These are phyloP conservation scores for Chiloscyllium punctatum DNA, from an alignment of 2,797 vertebrate genomes.

Conservation along the genomic window DNA sequence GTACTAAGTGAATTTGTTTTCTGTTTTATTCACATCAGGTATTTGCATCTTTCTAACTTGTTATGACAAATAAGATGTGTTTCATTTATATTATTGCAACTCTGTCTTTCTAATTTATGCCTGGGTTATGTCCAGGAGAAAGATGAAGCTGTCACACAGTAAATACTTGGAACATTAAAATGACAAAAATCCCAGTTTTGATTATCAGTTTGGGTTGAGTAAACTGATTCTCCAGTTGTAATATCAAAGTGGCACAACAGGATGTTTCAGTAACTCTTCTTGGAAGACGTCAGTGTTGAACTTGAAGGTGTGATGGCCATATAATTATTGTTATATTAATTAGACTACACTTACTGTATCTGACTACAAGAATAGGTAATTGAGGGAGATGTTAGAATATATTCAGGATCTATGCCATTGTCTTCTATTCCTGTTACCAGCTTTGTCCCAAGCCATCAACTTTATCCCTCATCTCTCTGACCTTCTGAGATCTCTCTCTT, in stretches of 20 bases:
- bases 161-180: not conserved
- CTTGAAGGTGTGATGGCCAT: not conserved
- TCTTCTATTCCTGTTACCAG: too few relatives aligned
- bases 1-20: not conserved
- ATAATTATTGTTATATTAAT: not conserved
- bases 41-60: not conserved
- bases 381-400: not conserved
- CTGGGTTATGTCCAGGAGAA: too few relatives aligned
- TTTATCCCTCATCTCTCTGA: too few relatives aligned
- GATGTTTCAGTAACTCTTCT: not conserved
- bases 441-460: too few relatives aligned
- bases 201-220: not conserved
- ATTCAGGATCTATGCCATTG: not conserved
- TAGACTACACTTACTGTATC: not conserved
- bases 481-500: too few relatives aligned
- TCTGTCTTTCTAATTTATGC: too few relatives aligned
- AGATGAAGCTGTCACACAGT: not conserved
- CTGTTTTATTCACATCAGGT: not conserved
- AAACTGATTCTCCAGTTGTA: not conserved
- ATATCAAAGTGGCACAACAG: not conserved
- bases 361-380: too few relatives aligned
- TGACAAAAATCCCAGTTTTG: not conserved
- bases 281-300: not conserved
- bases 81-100: too few relatives aligned
- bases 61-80: not conserved